phyloP scores from a whole-genome alignment of 2,797 vertebrate genomes.

The Xenentodon cancila region DNA sequence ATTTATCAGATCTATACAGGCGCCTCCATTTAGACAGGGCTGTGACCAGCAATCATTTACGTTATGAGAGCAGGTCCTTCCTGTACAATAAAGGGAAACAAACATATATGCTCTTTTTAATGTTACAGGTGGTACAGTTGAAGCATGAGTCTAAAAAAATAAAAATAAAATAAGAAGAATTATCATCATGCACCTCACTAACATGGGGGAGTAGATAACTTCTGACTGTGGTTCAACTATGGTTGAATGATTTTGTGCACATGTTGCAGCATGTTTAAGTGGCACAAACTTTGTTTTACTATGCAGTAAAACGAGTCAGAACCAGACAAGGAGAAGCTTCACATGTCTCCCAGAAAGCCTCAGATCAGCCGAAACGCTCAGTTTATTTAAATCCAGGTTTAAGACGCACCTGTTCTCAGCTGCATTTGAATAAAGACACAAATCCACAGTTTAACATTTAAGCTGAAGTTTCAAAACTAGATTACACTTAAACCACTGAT shows the following conservation, averaged over 20 bases:
- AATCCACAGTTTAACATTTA: no score
- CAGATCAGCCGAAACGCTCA: no score
- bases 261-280: slow-evolving; percentile 40
- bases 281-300: slow-evolving; percentile 33
- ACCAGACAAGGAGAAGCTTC: no score
- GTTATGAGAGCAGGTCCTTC: slow-evolving; percentile 76
- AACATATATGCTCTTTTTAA: slow-evolving; percentile 43
- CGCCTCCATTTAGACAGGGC: slow-evolving; percentile 83
- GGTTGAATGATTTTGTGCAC: slow-evolving; percentile 47
- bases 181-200: neutral
- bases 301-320: no score
- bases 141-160: slow-evolving; percentile 2
- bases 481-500: no score
- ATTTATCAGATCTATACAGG: slow-evolving; percentile 79
- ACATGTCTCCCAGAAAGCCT: no score
- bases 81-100: slow-evolving; percentile 62
- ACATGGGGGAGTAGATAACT: slow-evolving; percentile 37
- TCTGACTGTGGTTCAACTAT: slow-evolving; percentile 41
- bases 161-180: neutral
- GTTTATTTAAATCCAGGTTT: no score
- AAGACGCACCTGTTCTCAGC: no score
- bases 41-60: slow-evolving; percentile 77
- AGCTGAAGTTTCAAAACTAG: no score
- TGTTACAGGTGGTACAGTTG: slow-evolving; percentile 20
- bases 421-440: no score